Percentiles rank a stretch among this genome's conserved stretches.
Evolutionary conservation across 1,140 invertebrate species (phyloP).

Genomic region (Cyclina sinensis): DNA sequence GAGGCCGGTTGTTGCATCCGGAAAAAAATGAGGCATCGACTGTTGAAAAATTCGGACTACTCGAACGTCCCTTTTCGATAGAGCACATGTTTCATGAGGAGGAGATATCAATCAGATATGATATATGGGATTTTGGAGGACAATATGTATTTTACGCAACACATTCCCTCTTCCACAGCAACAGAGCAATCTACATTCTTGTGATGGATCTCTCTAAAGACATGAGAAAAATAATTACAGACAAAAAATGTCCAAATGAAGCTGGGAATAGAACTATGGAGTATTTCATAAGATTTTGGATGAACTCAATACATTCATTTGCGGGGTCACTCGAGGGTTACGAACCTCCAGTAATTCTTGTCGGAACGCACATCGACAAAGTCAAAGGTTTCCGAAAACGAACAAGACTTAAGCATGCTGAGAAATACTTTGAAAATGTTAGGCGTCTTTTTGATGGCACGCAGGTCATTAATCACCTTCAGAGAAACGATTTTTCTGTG

Average conservation of each 20-base stretch:
- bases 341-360: neutral
- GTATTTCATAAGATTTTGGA: conserved; percentile 5
- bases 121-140: conserved; percentile 1
- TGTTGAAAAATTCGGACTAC: neutral
- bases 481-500: neutral
- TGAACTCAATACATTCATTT: conserved; percentile 22
- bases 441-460: neutral
- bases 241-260: neutral
- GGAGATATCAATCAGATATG: neutral
- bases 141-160: conserved; percentile 3
- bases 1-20: neutral
- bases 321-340: neutral
- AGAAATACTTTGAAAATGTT: neutral
- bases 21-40: neutral
- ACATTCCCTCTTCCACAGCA: neutral
- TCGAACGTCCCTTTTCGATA: neutral
- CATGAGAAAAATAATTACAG: neutral
- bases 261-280: neutral
- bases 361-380: conserved; percentile 9
- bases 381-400: neutral
- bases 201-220: neutral
- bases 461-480: neutral
- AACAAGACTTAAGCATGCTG: neutral
- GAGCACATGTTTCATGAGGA: neutral
- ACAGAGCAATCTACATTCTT: neutral